Conservation (phyloP, 2,888 invertebrate species). For the Xestia rhomboidea region DNA sequence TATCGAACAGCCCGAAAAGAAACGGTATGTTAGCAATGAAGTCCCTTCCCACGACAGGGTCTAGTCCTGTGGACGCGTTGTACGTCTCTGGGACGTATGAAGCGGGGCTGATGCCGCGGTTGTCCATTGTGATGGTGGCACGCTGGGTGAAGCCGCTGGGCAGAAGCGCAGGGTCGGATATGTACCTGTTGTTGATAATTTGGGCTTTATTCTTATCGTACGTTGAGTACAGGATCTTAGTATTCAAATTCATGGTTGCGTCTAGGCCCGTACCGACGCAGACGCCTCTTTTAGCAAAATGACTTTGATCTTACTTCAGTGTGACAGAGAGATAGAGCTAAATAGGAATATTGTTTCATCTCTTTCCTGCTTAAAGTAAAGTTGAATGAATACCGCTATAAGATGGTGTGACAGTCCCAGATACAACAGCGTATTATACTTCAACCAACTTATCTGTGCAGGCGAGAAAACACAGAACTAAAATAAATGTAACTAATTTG, state of each 20-base stretch:
- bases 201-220: background rate
- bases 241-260: background rate
- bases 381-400: background rate
- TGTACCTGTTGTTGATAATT: slow-evolving; percentile 52
- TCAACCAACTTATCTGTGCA: too few species aligned
- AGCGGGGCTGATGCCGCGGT: slow-evolving; percentile 41
- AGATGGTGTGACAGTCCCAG: background rate
- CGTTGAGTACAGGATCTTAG: background rate
- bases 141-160: slow-evolving; percentile 64
- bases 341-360: background rate
- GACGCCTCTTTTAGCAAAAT: background rate
- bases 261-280: background rate
- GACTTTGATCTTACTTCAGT: background rate
- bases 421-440: background rate
- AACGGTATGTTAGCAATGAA: slow-evolving; percentile 60
- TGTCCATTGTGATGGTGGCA: slow-evolving; percentile 57
- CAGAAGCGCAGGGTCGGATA: slow-evolving; percentile 60
- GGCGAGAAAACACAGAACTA: too few species aligned
- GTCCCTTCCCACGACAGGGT: slow-evolving; percentile 38
- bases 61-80: slow-evolving; percentile 57
- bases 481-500: too few species aligned
- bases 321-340: background rate
- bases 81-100: slow-evolving; percentile 21
- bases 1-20: slow-evolving; percentile 52
- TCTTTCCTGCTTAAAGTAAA: background rate